Conservation (phyloP, 1,140 invertebrate species). For the Euwallacea similis region DNA sequence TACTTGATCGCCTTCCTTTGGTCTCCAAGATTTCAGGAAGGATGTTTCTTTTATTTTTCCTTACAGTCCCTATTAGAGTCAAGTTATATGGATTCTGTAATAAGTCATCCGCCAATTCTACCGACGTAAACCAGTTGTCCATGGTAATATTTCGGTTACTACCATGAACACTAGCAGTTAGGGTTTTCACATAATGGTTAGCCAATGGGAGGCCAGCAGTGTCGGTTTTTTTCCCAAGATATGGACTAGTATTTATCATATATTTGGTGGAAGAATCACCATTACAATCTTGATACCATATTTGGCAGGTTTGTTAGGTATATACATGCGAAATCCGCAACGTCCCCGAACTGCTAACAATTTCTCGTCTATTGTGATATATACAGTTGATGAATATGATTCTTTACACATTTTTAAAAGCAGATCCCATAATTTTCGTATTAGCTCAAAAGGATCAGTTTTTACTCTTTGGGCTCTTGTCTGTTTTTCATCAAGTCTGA, state of each 20-base stretch:
- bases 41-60: neutral
- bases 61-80: neutral
- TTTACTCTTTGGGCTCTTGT: neutral
- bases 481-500: neutral
- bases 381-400: neutral
- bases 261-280: neutral
- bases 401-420: neutral
- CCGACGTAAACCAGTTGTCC: neutral
- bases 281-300: conserved; percentile 2
- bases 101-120: neutral
- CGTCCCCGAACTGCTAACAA: neutral
- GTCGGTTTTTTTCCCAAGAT: neutral
- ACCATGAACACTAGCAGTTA: neutral
- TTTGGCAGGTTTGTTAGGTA: neutral
- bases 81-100: neutral
- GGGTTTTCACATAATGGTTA: neutral
- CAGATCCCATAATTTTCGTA: neutral
- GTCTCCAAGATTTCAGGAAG: no score
- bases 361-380: neutral
- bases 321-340: neutral
- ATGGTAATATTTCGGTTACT: no score
- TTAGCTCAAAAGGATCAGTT: neutral
- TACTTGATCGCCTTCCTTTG: no score
- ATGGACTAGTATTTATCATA: neutral
- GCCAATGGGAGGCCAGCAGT: neutral